Evolutionary conservation across 2,797 vertebrate genomes (phyloP).

Genomic region (Xerus rutilus): DNA sequence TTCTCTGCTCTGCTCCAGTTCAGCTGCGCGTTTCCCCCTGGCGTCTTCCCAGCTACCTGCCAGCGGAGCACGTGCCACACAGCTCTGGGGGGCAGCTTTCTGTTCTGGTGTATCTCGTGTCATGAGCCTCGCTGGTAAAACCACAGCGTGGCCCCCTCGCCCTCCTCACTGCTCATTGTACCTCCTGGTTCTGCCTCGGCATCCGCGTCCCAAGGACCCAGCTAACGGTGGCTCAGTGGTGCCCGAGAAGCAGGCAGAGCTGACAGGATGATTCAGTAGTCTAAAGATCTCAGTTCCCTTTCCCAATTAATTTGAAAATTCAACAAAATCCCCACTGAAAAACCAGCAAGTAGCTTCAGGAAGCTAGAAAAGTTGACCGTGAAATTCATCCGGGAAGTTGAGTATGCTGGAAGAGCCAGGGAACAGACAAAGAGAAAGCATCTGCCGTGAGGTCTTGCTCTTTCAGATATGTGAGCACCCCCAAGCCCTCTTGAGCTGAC

Average conservation of each 20-base stretch:
- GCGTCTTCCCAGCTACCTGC: neutral
- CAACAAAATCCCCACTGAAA: neutral
- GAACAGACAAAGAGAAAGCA: neutral
- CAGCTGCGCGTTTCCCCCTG: neutral
- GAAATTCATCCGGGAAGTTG: neutral
- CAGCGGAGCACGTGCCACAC: fast-evolving
- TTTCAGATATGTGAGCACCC: neutral
- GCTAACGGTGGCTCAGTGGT: neutral
- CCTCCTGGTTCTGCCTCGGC: neutral
- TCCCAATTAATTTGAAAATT: neutral
- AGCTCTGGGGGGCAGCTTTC: neutral
- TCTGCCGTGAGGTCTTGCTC: fast-evolving
- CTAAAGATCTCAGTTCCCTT: neutral
- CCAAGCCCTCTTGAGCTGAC: neutral
- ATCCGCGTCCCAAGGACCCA: neutral
- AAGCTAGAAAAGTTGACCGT: neutral
- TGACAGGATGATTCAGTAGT: neutral
- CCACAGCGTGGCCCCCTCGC: fast-evolving
- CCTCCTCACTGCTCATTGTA: neutral
- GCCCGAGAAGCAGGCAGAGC: neutral
- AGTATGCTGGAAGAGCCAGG: neutral
- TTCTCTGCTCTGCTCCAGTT: too few relatives aligned
- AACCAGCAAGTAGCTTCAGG: neutral
- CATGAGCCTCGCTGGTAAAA: too few relatives aligned
- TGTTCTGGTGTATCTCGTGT: neutral